Percentiles rank a stretch among this genome's conserved stretches.
Conservation (phyloP, 2,113 vertebrate genomes). For the Erpornis zantholeuca region DNA sequence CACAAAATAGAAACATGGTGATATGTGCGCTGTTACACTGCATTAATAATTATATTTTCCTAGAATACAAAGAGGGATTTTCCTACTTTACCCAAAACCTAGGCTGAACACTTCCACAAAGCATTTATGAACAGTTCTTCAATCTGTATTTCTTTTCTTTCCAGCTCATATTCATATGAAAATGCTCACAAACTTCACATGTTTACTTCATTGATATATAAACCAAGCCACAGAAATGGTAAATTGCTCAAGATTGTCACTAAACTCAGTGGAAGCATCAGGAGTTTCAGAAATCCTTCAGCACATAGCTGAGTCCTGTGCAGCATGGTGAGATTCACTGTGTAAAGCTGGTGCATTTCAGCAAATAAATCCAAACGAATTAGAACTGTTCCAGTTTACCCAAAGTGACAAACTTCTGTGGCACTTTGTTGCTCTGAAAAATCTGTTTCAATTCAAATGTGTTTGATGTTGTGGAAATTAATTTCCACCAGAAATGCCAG, state of each 20-base stretch:
- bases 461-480: not conserved
- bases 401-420: not conserved
- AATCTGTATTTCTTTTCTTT: not conserved
- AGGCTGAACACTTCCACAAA: not conserved
- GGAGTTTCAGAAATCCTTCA: not conserved
- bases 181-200: not conserved
- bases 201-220: not conserved
- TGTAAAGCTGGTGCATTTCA: not conserved
- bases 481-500: not conserved
- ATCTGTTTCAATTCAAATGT: not conserved
- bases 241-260: not conserved
- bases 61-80: not conserved
- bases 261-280: not conserved
- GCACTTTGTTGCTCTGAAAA: not conserved
- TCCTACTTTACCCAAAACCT: not conserved
- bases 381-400: not conserved
- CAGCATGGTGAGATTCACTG: not conserved
- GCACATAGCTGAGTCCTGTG: not conserved
- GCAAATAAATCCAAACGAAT: not conserved
- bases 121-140: not conserved
- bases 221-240: not conserved
- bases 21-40: not conserved
- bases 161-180: not conserved
- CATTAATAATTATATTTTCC: not conserved
- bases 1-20: not conserved